These are phyloP conservation scores for Leptinotarsa peninsularis DNA, from an alignment of 2,888 invertebrate genomes.

Conservation along the genomic window DNA sequence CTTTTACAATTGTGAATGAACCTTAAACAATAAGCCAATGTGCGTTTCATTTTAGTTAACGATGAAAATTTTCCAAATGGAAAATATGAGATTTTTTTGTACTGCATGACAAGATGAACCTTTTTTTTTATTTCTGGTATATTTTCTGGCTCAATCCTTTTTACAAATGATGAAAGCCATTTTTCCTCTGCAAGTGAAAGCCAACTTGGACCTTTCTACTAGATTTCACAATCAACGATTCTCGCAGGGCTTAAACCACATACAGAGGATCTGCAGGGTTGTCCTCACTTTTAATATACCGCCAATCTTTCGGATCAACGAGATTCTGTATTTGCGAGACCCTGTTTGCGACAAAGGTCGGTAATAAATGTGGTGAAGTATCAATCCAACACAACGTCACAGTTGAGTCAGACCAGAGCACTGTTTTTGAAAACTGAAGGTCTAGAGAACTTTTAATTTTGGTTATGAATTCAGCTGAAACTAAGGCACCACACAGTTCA, in stretches of 20 bases:
- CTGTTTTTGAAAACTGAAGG: too few relatives aligned
- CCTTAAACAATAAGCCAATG: too few relatives aligned
- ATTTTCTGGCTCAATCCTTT: constrained; percentile 1
- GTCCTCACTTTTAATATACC: constrained; percentile 27
- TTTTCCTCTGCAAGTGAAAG: constrained; percentile 16
- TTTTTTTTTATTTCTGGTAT: background rate
- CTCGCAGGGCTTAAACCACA: constrained; percentile 24
- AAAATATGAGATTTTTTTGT: background rate
- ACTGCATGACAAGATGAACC: background rate
- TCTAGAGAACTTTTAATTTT: too few relatives aligned
- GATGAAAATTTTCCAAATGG: too few relatives aligned
- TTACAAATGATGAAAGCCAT: constrained; percentile 16
- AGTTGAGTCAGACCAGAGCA: too few relatives aligned
- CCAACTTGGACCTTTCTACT: constrained; percentile 39
- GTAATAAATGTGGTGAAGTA: too few relatives aligned
- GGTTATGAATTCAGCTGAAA: too few relatives aligned
- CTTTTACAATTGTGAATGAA: too few relatives aligned
- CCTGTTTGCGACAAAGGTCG: constrained; percentile 27
- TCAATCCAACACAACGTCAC: too few relatives aligned
- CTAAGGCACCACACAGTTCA: too few relatives aligned
- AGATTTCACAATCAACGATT: background rate
- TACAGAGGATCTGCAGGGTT: constrained; percentile 40
- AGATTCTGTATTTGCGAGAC: constrained; percentile 35
- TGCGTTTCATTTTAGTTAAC: too few relatives aligned
- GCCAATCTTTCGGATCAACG: constrained; percentile 25